Percentiles rank a stretch among this genome's conserved stretches.
These are phyloP conservation scores for Xiphorhynchus elegans DNA, from an alignment of 2,113 vertebrate species.

Conservation along the genomic window DNA sequence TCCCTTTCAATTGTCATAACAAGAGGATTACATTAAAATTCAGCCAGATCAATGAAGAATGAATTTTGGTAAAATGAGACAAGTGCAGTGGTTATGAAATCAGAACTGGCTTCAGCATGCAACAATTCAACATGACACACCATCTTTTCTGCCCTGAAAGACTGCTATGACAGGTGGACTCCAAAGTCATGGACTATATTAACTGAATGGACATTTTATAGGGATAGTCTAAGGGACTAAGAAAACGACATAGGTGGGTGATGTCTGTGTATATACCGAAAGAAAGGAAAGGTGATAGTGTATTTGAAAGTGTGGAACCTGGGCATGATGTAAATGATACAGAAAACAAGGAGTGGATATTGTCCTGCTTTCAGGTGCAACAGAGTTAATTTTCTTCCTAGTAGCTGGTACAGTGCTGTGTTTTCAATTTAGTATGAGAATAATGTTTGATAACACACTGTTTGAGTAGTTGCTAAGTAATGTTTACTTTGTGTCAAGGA, in stretches of 20 bases:
- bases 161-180: neutral
- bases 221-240: neutral
- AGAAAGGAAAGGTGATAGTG: neutral
- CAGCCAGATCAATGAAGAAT: neutral
- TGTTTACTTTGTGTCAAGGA: neutral
- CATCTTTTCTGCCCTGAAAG: neutral
- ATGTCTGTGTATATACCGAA: accelerated
- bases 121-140: neutral
- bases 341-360: neutral
- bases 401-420: neutral
- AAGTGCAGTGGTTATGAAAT: neutral
- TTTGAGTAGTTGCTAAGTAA: neutral
- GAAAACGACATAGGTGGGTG: neutral
- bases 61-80: neutral
- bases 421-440: neutral
- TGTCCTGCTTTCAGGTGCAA: neutral
- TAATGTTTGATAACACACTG: neutral
- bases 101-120: neutral
- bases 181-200: neutral
- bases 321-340: neutral
- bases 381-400: neutral
- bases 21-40: neutral
- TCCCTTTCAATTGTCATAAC: neutral
- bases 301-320: neutral
- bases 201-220: neutral